Percentiles rank a stretch among this genome's conserved stretches.
Evolutionary conservation across 2,888 invertebrate genomes (phyloP).

Genomic region (Dynastes maya): DNA sequence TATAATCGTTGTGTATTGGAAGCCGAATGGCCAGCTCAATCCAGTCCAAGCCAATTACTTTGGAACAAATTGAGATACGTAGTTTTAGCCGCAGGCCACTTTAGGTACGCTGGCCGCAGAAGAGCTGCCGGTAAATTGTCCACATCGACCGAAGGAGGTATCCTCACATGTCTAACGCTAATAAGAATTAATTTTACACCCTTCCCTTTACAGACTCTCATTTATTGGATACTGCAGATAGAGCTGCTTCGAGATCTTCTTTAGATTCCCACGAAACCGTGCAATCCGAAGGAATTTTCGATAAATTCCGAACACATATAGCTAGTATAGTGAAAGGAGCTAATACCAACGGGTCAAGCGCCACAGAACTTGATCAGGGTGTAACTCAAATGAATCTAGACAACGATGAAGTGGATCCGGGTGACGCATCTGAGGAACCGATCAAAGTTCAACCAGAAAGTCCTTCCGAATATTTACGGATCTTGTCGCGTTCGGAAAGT

Average conservation of each 20-base stretch:
- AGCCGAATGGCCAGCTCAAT: constrained; percentile 88
- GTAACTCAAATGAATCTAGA: constrained; percentile 52
- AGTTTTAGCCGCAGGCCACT: constrained; percentile 91
- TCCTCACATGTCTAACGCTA: not conserved
- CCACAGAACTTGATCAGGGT: constrained; percentile 58
- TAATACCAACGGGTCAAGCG: constrained; percentile 57
- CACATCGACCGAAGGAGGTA: constrained; percentile 70
- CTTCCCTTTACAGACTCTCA: constrained; percentile 60
- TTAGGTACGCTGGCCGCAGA: constrained; percentile 84
- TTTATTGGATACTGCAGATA: constrained; percentile 65
- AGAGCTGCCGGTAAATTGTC: constrained; percentile 73
- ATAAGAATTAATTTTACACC: not conserved
- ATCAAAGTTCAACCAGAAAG: constrained; percentile 69
- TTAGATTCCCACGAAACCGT: constrained; percentile 69
- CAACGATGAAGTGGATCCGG: constrained; percentile 50
- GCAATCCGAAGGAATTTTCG: constrained; percentile 70
- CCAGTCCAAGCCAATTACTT: constrained; percentile 85
- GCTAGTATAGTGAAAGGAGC: constrained; percentile 77
- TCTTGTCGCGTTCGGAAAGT: constrained; percentile 80
- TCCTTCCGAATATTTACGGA: constrained; percentile 74
- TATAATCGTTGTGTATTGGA: constrained; percentile 90
- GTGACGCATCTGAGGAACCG: constrained; percentile 45
- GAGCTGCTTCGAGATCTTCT: constrained; percentile 67
- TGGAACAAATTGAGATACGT: constrained; percentile 97
- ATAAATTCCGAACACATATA: constrained; percentile 74